A percentile compares a stretch with the other conserved stretches of the same genome.
Evolutionary conservation across 2,113 vertebrate genomes (phyloP).

Genomic region (Protobothrops mucrosquamatus): DNA sequence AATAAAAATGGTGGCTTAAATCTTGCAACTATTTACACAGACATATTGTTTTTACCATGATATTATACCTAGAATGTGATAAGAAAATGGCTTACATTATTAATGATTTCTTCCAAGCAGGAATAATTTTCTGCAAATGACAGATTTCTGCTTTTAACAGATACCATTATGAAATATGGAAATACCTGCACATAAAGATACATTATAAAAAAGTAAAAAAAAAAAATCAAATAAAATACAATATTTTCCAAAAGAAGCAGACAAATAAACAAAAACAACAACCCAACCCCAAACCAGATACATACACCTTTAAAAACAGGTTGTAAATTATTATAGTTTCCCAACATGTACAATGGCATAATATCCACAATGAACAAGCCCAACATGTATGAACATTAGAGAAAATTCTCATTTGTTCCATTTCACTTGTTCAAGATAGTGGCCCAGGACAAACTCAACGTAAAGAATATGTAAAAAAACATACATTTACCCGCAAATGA

Average conservation of each 20-base stretch:
- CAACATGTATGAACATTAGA: neutral
- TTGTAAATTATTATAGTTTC: conserved; percentile 63
- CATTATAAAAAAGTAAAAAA: conserved; percentile 77
- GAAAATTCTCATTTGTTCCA: neutral
- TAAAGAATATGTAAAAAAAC: conserved; percentile 64
- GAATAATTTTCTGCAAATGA: conserved; percentile 60
- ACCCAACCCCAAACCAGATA: conserved; percentile 63
- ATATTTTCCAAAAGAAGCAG: conserved; percentile 76
- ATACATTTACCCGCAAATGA: conserved; percentile 59
- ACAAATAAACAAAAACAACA: neutral
- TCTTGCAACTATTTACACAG: conserved; percentile 63
- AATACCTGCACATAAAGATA: conserved; percentile 73
- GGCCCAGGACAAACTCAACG: neutral
- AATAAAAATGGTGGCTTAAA: conserved; percentile 61
- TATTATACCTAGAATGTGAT: conserved; percentile 60
- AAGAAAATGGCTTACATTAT: conserved; percentile 47
- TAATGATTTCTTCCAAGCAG: conserved; percentile 47
- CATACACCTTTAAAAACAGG: conserved; percentile 75
- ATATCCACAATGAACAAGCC: conserved; percentile 67
- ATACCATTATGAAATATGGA: conserved; percentile 70
- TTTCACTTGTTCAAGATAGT: neutral
- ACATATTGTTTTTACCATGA: conserved; percentile 63
- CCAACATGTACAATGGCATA: conserved; percentile 77
- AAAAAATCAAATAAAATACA: conserved; percentile 76
- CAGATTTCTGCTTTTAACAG: conserved; percentile 57